phyloP scores from a whole-genome alignment of 2,113 vertebrate species.

The Anthoscopus minutus region DNA sequence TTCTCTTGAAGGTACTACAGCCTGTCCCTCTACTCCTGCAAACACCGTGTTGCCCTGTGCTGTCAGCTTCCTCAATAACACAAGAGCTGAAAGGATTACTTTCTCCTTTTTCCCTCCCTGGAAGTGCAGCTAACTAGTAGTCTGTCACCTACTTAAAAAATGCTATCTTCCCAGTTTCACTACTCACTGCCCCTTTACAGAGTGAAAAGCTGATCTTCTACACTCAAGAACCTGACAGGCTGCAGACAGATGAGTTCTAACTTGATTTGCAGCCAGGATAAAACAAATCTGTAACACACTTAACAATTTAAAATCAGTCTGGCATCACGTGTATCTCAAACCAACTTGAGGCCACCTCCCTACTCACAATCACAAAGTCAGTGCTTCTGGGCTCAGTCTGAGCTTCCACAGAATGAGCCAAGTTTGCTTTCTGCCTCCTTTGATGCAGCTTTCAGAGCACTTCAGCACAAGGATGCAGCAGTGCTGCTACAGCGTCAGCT shows the following conservation, averaged over 20 bases:
- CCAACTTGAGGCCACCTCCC: not conserved
- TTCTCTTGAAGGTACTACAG: not conserved
- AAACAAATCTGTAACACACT: not conserved
- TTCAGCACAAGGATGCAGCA: slow-evolving; percentile 2
- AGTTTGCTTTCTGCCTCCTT: not conserved
- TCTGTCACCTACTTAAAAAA: not conserved
- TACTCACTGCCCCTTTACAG: not conserved
- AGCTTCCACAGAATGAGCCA: not conserved
- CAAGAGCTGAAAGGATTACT: not conserved
- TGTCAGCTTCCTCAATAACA: not conserved
- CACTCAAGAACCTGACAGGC: not conserved
- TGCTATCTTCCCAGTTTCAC: not conserved
- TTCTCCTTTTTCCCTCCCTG: not conserved
- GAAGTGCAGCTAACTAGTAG: not conserved
- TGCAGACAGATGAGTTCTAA: not conserved
- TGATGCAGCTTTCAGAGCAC: not conserved
- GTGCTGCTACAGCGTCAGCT: not conserved
- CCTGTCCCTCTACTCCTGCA: not conserved
- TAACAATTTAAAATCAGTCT: not conserved
- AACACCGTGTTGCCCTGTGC: not conserved
- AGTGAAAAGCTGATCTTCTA: not conserved
- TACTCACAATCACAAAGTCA: not conserved
- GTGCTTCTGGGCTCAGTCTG: not conserved
- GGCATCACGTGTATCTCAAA: not conserved
- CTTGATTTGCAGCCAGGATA: not conserved